Evolutionary conservation across 2,797 vertebrate species (phyloP), one percentile per base, ranked within the genome.

Genomic region (Myotis pilosus): DNA sequence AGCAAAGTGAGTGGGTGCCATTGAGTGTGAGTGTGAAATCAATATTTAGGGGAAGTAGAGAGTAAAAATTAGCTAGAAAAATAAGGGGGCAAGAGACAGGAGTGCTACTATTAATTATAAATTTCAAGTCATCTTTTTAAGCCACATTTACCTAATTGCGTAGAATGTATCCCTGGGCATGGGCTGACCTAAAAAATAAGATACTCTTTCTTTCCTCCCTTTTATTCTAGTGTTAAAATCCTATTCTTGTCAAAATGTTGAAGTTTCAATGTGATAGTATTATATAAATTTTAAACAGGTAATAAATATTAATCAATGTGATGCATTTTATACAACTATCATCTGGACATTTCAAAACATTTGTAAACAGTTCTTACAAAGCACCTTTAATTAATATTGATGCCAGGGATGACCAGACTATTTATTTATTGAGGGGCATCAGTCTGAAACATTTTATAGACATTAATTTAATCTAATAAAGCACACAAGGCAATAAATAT

Each of bases 241-340:
- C 23, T 75, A 91, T n/a, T 28, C n/a, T 79, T 95, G 68, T 92
- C 74, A 94, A 94, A 90, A 12, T 69, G 36, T 83, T 15, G 64
- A 69, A 44, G 22, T 84, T 91, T 60, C 94, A 83, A 95, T 76
- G 49, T 90, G 60, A 96, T 89, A 92, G 72, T 91, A 38, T 47
- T 55, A 49, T 41, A 95, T 95, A 94, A 69, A 96, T 83, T 92
- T 97, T 88, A 93, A 97, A 93, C 36, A 97, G 47, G 25, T 81
- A 94, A 95, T 95, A 95, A 87, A 96, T 95, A 92, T 93, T 95
- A 92, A 95, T 92, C 75, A 66, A 15, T 74, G 20, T 91, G 69
- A 91, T 88, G 8, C 44, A 88, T 95, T 92, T 95, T 90, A 94
- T 93, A 81, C 12, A 89, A 44, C 51, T 89, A 89, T 94, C 74